Base-by-base conservation (phyloP, 1,140 invertebrate species). In the Eupristina koningsbergeri region DNA sequence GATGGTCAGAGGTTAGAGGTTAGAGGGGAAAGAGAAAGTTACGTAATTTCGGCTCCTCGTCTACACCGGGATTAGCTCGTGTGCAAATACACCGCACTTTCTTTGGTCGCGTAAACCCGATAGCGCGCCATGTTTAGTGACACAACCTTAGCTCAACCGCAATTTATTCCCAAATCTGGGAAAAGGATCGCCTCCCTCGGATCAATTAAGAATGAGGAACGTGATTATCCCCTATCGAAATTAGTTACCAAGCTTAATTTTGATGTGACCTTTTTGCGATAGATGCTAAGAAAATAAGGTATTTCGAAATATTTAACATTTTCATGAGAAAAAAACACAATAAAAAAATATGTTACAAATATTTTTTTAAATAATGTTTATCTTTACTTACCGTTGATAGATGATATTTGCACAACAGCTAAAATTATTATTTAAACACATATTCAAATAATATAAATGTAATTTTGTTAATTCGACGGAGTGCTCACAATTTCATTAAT, bases 1-100 rank as follows among this genome's bases (percentile, higher is more conserved):
- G 36, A 41, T n/a, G 36, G 34, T n/a, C n/a, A n/a, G n/a, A n/a
- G n/a, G n/a, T n/a, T n/a, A 39, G 41, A 36, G 36, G 67, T 19
- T 8, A 22, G 26, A 22, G 26, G n/a, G 41, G 11, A 6, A 36
- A 45, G 71, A 13, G 71, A 47, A 36, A 36, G 50, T 76, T 76
- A 76, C 45, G 50, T 76, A 58, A 76, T 76, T 76, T 76, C 15
- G 19, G 22, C 39, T 76, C 17, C 47, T 76, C 47, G 19, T 50
- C 45, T 19, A 45, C 41, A 75, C 50, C 45, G 34, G 15, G 45
- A 50, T 75, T 45, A 13, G 29, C 29, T 61, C 50, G 31, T 17
- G 29, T 76, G 34, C 15, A 61, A 58, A 29, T 74, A 22, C 8
- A 74, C 31, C 13, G 71, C 71, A 29, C 39, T 47, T 45, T 47